Conservation (phyloP, 2,113 vertebrate species). For the Notothenia rossii region DNA sequence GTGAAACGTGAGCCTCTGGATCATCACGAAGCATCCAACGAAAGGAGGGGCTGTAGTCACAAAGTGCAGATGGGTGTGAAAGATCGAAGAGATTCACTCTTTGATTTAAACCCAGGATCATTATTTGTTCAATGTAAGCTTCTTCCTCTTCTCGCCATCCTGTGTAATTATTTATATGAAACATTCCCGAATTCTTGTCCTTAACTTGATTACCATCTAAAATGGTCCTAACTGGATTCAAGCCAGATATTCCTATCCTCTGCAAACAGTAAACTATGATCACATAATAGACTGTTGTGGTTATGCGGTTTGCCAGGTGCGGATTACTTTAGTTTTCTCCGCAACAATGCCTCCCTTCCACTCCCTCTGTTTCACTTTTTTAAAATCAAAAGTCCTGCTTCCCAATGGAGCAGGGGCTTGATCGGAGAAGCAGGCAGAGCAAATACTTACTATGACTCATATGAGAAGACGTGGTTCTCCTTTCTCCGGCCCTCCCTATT, state of each 20-base stretch:
- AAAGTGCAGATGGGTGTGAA: constrained; percentile 51
- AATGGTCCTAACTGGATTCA: neutral
- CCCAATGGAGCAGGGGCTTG: neutral
- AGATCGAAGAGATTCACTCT: constrained; percentile 33
- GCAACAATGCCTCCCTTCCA: neutral
- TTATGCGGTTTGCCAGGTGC: constrained; percentile 36
- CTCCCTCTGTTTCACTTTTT: too few species aligned
- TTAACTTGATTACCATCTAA: neutral
- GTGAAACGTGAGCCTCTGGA: constrained; percentile 64
- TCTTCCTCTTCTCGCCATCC: neutral
- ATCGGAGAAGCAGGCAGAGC: neutral
- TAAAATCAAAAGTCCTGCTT: neutral
- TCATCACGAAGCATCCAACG: constrained; percentile 52
- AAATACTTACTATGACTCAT: neutral
- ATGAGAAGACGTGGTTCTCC: constrained; percentile 8
- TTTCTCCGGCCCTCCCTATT: constrained; percentile 25
- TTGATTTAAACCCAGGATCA: constrained; percentile 3
- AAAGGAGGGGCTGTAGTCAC: constrained; percentile 46
- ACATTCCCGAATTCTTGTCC: neutral
- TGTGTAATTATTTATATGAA: neutral
- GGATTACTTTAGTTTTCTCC: constrained; percentile 46
- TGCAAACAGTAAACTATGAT: constrained; percentile 30
- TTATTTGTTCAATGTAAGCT: neutral
- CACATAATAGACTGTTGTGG: constrained; percentile 8
- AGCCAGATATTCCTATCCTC: constrained; percentile 30